A percentile compares a stretch with the other conserved stretches of the same genome.
Conservation (phyloP, 2,888 invertebrate species). For the Xanthia togata region DNA sequence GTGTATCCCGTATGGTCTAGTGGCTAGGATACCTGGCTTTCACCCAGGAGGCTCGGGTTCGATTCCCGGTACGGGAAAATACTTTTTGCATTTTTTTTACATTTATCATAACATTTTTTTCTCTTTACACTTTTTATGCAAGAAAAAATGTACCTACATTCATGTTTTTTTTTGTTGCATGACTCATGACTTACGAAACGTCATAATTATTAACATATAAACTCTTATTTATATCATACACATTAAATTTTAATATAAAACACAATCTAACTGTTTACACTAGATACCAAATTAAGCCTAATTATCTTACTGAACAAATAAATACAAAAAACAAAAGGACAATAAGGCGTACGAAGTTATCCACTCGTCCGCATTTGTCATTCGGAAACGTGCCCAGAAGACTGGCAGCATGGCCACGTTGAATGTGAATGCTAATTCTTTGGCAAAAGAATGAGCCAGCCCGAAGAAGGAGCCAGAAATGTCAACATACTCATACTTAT, state of each 20-base stretch:
- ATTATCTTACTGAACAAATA: neutral
- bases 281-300: no score
- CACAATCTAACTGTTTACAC: no score
- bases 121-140: neutral
- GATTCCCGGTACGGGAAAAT: constrained; percentile 93
- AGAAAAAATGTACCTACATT: no score
- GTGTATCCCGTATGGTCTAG: constrained; percentile 91
- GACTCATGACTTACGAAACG: neutral
- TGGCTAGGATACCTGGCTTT: constrained; percentile 94
- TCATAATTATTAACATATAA: neutral
- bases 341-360: no score
- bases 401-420: no score
- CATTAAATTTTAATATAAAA: no score
- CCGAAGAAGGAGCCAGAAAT: no score
- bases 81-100: neutral
- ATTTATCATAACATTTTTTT: neutral
- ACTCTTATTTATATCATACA: neutral
- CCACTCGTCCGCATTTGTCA: no score
- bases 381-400: no score
- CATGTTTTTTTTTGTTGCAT: neutral
- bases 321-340: neutral
- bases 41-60: constrained; percentile 94
- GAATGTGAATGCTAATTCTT: no score
- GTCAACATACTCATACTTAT: no score
- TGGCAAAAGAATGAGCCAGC: no score